Conservation (phyloP, 2,797 vertebrate genomes). For the Taenioides sp. region DNA sequence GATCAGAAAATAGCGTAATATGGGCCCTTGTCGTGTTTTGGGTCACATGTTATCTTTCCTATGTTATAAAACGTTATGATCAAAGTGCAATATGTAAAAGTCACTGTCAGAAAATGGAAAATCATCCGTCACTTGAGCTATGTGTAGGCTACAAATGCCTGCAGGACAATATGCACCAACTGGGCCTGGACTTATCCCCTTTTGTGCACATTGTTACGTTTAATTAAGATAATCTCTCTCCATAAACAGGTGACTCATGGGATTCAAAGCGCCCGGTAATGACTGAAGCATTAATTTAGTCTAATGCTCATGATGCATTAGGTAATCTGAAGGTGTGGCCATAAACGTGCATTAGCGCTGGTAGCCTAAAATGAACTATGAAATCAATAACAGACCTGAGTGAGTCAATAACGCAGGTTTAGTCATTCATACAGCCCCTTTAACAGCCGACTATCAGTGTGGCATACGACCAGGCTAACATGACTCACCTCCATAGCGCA, state of each 20-base stretch:
- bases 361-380: slow-evolving; percentile 26
- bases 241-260: slow-evolving; percentile 45
- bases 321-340: slow-evolving; percentile 54
- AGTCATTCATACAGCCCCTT: slow-evolving; percentile 44
- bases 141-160: neutral
- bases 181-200: slow-evolving; percentile 23
- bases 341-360: slow-evolving; percentile 18
- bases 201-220: slow-evolving; percentile 30
- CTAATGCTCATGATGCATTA: slow-evolving; percentile 42
- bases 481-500: slow-evolving; percentile 55
- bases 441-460: slow-evolving; percentile 35
- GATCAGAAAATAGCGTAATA: too few species aligned
- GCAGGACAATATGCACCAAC: slow-evolving; percentile 9
- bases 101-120: neutral
- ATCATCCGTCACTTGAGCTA: neutral
- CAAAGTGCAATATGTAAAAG: neutral
- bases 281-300: slow-evolving; percentile 46
- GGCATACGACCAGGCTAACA: slow-evolving; percentile 14
- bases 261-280: slow-evolving; percentile 31
- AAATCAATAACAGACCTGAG: slow-evolving; percentile 45
- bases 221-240: slow-evolving; percentile 38
- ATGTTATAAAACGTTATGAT: neutral
- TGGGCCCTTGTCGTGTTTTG: neutral
- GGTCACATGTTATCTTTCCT: neutral
- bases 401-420: slow-evolving; percentile 42